These are phyloP conservation scores for Corythaixoides concolor DNA, from an alignment of 2,113 vertebrate genomes.

Conservation along the genomic window DNA sequence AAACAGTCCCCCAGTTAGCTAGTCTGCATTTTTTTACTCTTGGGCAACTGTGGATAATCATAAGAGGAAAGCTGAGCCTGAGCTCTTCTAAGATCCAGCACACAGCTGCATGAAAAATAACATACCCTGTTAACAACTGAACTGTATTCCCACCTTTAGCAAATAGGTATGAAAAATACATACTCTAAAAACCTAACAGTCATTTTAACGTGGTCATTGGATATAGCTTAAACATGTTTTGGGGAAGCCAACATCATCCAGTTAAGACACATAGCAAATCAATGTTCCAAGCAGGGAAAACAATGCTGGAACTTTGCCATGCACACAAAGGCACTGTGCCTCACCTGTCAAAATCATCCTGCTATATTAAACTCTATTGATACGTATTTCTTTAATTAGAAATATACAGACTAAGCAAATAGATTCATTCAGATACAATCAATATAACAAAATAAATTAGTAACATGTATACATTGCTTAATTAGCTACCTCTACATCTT, in stretches of 20 bases:
- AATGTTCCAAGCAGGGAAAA: background rate
- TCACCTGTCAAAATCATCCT: background rate
- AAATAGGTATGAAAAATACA: accelerated
- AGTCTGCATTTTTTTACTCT: background rate
- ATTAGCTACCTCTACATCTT: background rate
- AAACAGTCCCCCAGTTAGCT: background rate
- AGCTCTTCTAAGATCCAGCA: background rate
- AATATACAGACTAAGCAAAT: background rate
- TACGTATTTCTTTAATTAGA: background rate
- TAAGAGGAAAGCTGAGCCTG: background rate
- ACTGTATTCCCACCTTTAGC: background rate
- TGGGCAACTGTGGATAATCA: background rate
- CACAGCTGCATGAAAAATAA: background rate
- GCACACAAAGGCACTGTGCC: background rate
- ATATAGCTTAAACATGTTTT: background rate
- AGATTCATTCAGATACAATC: background rate
- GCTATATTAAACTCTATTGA: background rate
- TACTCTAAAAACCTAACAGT: background rate
- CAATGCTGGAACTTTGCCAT: background rate
- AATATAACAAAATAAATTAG: background rate
- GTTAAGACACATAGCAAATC: background rate
- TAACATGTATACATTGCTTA: background rate
- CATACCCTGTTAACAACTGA: background rate
- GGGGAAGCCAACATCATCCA: background rate
- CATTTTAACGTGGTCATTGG: background rate